These are phyloP conservation scores for Camptogramma bilineatum DNA, from an alignment of 2,888 invertebrate species.

Conservation along the genomic window DNA sequence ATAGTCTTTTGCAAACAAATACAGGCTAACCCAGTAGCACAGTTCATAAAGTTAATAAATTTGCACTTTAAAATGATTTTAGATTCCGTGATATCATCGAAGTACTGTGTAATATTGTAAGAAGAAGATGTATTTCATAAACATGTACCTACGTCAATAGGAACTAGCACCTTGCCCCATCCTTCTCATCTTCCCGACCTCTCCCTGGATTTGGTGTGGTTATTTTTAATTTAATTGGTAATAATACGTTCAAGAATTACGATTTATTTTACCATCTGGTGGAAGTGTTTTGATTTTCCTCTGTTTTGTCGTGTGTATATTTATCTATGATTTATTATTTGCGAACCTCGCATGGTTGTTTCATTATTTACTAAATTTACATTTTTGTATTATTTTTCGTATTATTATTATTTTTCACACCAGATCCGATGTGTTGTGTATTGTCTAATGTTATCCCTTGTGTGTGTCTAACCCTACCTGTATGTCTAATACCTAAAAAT, in stretches of 20 bases:
- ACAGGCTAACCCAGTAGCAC: conserved; percentile 74
- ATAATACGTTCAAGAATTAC: conserved; percentile 70
- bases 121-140: conserved; percentile 70
- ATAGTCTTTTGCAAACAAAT: conserved; percentile 66
- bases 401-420: conserved; percentile 80
- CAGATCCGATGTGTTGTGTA: conserved; percentile 90
- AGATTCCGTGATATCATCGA: conserved; percentile 77
- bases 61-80: conserved; percentile 81
- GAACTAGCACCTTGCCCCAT: conserved; percentile 81
- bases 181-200: conserved; percentile 82
- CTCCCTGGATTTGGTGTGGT: conserved; percentile 86
- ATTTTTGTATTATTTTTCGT: conserved; percentile 64
- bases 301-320: conserved; percentile 78
- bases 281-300: conserved; percentile 86
- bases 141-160: conserved; percentile 63
- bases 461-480: conserved; percentile 92
- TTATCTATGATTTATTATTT: conserved; percentile 69
- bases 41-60: conserved; percentile 74
- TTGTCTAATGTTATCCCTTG: conserved; percentile 96
- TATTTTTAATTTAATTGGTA: conserved; percentile 78
- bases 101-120: conserved; percentile 72
- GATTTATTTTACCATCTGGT: conserved; percentile 82
- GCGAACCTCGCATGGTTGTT: conserved; percentile 81
- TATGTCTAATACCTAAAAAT: conserved; percentile 78
- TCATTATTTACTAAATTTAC: conserved; percentile 62